These are phyloP conservation scores for Dreissena polymorpha DNA, from an alignment of 1,140 invertebrate species.

Conservation along the genomic window DNA sequence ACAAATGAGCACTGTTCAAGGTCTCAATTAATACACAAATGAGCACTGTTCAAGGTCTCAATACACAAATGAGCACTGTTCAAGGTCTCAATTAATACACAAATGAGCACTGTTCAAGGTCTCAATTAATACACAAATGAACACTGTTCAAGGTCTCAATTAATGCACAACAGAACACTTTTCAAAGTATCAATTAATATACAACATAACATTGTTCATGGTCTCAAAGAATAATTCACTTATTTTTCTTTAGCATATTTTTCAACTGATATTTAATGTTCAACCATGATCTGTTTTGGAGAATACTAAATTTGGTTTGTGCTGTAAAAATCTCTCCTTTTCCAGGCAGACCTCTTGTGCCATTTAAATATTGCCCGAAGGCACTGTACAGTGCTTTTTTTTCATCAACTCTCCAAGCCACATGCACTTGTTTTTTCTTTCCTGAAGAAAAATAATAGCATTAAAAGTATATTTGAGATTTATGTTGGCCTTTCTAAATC, in stretches of 20 bases:
- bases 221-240: too few species aligned
- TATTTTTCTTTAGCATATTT: neutral
- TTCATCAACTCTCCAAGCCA: neutral
- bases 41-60: too few species aligned
- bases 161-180: too few species aligned
- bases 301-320: neutral
- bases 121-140: too few species aligned
- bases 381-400: neutral
- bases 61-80: too few species aligned
- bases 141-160: too few species aligned
- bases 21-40: too few species aligned
- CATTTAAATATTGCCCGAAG: neutral
- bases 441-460: slow-evolving; percentile 10
- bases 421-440: slow-evolving; percentile 21
- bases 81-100: too few species aligned
- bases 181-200: too few species aligned
- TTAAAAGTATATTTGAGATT: slow-evolving; percentile 7
- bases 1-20: too few species aligned
- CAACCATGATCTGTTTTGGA: neutral
- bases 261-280: slow-evolving; percentile 5
- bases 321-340: neutral
- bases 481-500: slow-evolving; percentile 3
- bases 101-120: too few species aligned
- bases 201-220: too few species aligned
- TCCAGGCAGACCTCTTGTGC: slow-evolving; percentile 16